Conservation (phyloP, 2,797 vertebrate genomes). For the Epinephelus coioides region DNA sequence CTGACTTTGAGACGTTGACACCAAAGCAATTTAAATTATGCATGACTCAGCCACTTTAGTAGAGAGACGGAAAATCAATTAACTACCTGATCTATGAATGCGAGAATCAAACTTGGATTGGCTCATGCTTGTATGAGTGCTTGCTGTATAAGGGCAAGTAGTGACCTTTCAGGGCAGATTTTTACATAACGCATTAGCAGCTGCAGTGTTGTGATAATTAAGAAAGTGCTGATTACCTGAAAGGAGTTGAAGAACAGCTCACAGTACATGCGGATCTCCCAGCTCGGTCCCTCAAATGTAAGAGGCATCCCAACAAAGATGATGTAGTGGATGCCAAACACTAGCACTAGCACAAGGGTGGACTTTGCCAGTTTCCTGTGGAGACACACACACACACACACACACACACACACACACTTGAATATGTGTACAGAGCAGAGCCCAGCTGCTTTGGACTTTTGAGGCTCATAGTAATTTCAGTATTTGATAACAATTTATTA, state of each 20-base stretch:
- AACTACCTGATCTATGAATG: neutral
- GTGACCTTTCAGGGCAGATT: neutral
- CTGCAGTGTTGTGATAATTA: neutral
- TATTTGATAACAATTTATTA: no score
- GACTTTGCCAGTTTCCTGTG: conserved; percentile 92
- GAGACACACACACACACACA: conserved; percentile 20
- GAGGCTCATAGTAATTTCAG: no score
- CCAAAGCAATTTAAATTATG: neutral
- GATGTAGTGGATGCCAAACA: conserved; percentile 94
- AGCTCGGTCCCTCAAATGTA: conserved; percentile 87
- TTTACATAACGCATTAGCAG: neutral
- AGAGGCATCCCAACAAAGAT: conserved; percentile 92
- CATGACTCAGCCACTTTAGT: neutral
- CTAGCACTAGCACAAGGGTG: conserved; percentile 90
- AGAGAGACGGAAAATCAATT: neutral
- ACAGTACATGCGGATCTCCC: conserved; percentile 94
- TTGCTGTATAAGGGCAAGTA: neutral
- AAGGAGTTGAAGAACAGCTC: conserved; percentile 97
- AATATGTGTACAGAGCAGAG: neutral
- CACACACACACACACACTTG: neutral
- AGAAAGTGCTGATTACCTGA: conserved; percentile 82
- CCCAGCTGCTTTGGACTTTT: neutral
- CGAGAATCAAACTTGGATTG: neutral
- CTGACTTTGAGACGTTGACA: neutral
- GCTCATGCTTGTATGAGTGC: neutral